These are phyloP conservation scores for Mimumesa dahlbomi DNA, from an alignment of 2,888 invertebrate species.

Conservation along the genomic window DNA sequence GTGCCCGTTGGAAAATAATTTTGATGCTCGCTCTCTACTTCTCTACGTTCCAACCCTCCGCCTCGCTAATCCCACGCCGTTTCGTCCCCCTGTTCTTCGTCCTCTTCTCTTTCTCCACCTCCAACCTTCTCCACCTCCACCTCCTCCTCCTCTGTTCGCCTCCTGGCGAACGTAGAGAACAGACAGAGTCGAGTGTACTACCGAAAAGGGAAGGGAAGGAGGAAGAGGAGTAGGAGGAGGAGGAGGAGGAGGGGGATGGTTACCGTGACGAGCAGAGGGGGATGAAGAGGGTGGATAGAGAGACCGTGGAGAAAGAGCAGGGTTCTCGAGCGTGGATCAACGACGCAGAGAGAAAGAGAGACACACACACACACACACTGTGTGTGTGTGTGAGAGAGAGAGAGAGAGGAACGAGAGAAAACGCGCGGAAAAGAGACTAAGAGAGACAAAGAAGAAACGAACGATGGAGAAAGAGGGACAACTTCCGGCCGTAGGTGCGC, in stretches of 20 bases:
- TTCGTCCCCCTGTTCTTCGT: constrained; percentile 42
- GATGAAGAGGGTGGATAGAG: constrained; percentile 18
- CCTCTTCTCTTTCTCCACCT: constrained; percentile 31
- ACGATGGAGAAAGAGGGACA: constrained; percentile 42
- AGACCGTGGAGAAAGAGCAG: constrained; percentile 30
- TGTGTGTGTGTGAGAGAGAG: constrained; percentile 34
- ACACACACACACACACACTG: too few relatives aligned
- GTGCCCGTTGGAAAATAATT: constrained; percentile 75
- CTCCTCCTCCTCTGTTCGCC: constrained; percentile 32
- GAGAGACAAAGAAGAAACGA: constrained; percentile 22
- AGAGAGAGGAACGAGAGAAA: constrained; percentile 23
- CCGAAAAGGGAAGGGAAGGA: constrained; percentile 10
- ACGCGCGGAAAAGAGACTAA: constrained; percentile 24
- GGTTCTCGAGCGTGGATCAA: constrained; percentile 36
- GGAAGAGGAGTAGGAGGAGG: too few relatives aligned
- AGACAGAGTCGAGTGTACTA: constrained; percentile 59
- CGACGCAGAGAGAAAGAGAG: constrained; percentile 27
- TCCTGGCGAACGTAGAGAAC: constrained; percentile 45
- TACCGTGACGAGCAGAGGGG: constrained; percentile 26
- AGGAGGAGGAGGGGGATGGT: constrained; percentile 35
- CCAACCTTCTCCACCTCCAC: constrained; percentile 34
- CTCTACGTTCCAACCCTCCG: constrained; percentile 34
- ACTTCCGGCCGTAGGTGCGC: constrained; percentile 61
- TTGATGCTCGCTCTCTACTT: constrained; percentile 65
- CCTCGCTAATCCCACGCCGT: constrained; percentile 25